Evolutionary conservation across 1,140 invertebrate genomes (phyloP), one percentile per base, ranked within the genome.

Genomic region (Cyphomyrmex costatus): DNA sequence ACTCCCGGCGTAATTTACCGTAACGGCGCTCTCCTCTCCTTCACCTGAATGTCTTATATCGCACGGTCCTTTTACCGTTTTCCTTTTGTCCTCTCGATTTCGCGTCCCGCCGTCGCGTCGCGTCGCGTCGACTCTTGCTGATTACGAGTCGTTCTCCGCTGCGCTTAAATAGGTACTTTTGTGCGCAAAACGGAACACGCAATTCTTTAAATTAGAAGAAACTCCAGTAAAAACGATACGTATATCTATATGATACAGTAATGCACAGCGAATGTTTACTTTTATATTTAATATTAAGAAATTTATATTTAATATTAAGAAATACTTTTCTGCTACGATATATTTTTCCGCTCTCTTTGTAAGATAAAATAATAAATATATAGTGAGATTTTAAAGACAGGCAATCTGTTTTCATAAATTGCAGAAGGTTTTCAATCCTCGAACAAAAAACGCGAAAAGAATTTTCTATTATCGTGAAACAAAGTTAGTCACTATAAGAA

Each of bases 1-100:
- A 82, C 86, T 36, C 33, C 49, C 51, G 56, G 58, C 82, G 89
- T 93, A 93, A 93, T 93, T 93, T 91, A 93, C 85, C 78, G 89
- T 87, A 92, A 93, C 90, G 56, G 80, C 79, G 70, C 61, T 46
- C 46, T 46, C 63, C 46, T 66, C 42, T 46, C 70, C 58, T 66
- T 87, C 76, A 49, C 49, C 46, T 24, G 53, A 27, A 27, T 33
- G 49, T 63, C 19, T 36, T 74, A 36, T 49, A 73, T 49, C 58
- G 56, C 27, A 14, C 66, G 53, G 36, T 30, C 30, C 16, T 61
- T 74, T 36, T 24, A 21, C 63, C 6, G 21, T 14, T 42, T n/a
- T 24, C n/a, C 60, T 60, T 65, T 53, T 66, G 56, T 74, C 14
- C 51, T 27, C 53, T 16, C 65, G 33, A 53, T 80, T 74, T 86